Base-by-base conservation (phyloP, 2,888 invertebrate genomes). In the Cataglyphis altisquamis region DNA sequence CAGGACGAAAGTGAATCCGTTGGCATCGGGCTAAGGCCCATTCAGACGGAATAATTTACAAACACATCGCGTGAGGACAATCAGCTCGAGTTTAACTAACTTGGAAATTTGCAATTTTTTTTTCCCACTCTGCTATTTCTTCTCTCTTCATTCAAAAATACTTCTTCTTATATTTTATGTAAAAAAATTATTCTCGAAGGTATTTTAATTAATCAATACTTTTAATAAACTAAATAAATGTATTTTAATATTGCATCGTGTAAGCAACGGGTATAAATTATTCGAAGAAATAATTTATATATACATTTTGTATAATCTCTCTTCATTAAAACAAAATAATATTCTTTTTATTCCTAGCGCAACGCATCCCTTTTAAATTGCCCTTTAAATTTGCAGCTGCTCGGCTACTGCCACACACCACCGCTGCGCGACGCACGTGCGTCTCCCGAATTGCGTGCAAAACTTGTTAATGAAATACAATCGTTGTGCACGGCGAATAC, bases 1-100 rank as follows among this genome's bases (percentile, higher is more conserved):
- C 84, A 48, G 66, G 84, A 91, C 85, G 90, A 91, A 91, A 91
- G 90, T 89, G 90, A 91, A 91, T 89, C 86, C 83, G 68, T 52
- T 55, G 67, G 41, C 52, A 39, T 29, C 41, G 25, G 21, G 9
- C 39, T 68, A 39, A 67, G 32, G 12, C 25, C 36, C 68, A 36
- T 67, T 75, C 21, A 52, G 18, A 55, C 62, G 9, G 25, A 32
- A 66, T 55, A 78, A 67, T 84, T 85, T 78, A 21, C 48, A 52
- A 45, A 45, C 15, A 32, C 39, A 25, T 36, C 67, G 21, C 48
- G 25, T 18, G 25, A 52, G 9, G 4, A 52, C n/a, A n/a, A 2
- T 21, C 8, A n/a, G 25, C n/a, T 45, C 15, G 3, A 41, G 29
- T 29, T 15, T 36, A 15, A 36, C n/a, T 77, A 36, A 25, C 66